Evolutionary conservation across 2,888 invertebrate genomes (phyloP), one percentile per base, ranked within the genome.

Genomic region (Limnephilus auricula): DNA sequence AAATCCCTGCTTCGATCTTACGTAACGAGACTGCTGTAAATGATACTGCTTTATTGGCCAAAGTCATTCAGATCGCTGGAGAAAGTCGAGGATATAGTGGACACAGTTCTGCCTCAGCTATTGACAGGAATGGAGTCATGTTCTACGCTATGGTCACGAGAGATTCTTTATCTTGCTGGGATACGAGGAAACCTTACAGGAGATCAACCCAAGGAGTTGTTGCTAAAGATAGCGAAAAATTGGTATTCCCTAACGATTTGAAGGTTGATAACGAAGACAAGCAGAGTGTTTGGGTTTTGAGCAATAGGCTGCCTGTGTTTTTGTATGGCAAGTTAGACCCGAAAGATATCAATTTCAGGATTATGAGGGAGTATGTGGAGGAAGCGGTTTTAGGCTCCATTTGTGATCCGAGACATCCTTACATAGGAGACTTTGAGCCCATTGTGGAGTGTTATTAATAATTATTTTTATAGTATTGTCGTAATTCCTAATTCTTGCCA

Each of bases 221-320:
- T 0, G 97, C 97, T 0, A 94, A 95, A 79, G 97, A 97, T 94
- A 94, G 96, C 3, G 96, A 96, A 15, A 97, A 97, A 0, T 95
- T 98, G 92, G 95, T 98, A 30, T 98, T 98, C 94, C 98, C 98
- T 0, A 98, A 98, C 94, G 98, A 98, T 94, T 94, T 98, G 83
- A 97, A 97, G 94, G 95, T 98, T 15, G 98, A 98, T 94, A 96
- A 97, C 92, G 97, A 97, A 79, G 94, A 95, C 15, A 95, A 96
- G 80, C 97, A 98, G 94, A 97, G 96, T 90, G 95, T 98, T 13
- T 98, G 98, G 98, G 96, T 98, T 5, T 96, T 98, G 93, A 97
- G 97, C 3, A 98, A 98, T 94, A 96, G 96, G 37, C 94, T 98
- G 92, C 98, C 98, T 0, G 96, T 97, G 94, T 98, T 97, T 94